Conservation (phyloP, 1,140 invertebrate genomes). For the Meloidogyne hapla region DNA sequence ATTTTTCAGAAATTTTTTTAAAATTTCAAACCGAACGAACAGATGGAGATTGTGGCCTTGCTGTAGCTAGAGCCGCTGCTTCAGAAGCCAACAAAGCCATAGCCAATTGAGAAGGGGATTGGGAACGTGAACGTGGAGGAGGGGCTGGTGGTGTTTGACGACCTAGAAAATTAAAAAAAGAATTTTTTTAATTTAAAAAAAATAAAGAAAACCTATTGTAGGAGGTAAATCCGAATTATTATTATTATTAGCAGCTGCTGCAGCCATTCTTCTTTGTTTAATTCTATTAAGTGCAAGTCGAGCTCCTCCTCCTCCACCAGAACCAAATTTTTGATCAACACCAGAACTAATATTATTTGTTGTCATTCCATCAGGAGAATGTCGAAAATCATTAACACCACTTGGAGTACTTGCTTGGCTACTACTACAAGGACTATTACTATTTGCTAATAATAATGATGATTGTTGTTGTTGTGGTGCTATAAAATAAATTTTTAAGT, state of each 20-base stretch:
- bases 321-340: neutral
- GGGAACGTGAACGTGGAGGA: slow-evolving; percentile 24
- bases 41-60: neutral
- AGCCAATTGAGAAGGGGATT: slow-evolving; percentile 33
- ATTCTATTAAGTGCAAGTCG: neutral
- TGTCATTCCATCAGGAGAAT: neutral
- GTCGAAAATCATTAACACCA: neutral
- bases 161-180: neutral
- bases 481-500: neutral
- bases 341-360: neutral
- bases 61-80: neutral
- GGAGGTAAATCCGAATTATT: neutral
- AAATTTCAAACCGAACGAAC: neutral
- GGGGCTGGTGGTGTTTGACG: neutral
- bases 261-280: slow-evolving; percentile 3
- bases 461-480: neutral
- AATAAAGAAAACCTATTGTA: neutral
- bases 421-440: neutral
- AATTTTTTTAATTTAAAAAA: too few relatives aligned
- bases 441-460: neutral
- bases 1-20: neutral
- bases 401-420: neutral
- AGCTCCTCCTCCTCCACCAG: neutral
- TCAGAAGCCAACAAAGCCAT: slow-evolving; percentile 19
- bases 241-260: neutral